Base-by-base conservation (phyloP, 2,797 vertebrate genomes). In the Pseudomugil tenellus region DNA sequence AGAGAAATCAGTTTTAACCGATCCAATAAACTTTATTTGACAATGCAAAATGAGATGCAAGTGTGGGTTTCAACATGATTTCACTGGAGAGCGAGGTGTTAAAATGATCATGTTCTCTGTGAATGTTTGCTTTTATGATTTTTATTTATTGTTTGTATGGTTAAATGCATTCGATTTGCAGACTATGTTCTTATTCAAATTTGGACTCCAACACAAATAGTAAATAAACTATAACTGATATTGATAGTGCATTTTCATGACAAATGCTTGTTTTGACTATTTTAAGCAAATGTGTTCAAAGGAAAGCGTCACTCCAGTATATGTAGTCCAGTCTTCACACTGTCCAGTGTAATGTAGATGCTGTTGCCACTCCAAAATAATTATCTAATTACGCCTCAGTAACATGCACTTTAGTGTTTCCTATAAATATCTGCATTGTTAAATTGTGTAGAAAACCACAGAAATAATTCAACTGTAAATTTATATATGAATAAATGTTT, bases 131-230 rank as follows among this genome's bases (percentile, higher is more conserved):
- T 58, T 37, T 56, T 53, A 25, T 58, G n/a, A 64, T 48, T 56
- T 70, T 7, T 79, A 65, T 72, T 76, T 79, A 72, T 72, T 64
- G 28, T 80, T 34, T 54, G 4, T 67, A 25, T 57, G 32, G 29
- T 54, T 63, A 31, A 66, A 67, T 52, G 32, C 34, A 69, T 37
- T 1, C 0, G 2, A 35, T 54, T 41, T 23, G 58, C 21, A 29
- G 11, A 51, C 2, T 34, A 28, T 53, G n/a, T 12, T 52, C 13
- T 17, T 53, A 17, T 29, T 2, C 25, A 53, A 17, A 34, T 26
- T 17, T 0, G 26, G 10, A 4, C 29, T 26, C 7, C 41, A 25
- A 12, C 29, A 31, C 16, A 49, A 23, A 46, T 29, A 52, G 11
- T 11, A 29, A 3, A 3, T 13, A 55, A 6, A 43, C 9, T 13